Conservation (phyloP, 2,113 vertebrate genomes). For the Gobius niger region DNA sequence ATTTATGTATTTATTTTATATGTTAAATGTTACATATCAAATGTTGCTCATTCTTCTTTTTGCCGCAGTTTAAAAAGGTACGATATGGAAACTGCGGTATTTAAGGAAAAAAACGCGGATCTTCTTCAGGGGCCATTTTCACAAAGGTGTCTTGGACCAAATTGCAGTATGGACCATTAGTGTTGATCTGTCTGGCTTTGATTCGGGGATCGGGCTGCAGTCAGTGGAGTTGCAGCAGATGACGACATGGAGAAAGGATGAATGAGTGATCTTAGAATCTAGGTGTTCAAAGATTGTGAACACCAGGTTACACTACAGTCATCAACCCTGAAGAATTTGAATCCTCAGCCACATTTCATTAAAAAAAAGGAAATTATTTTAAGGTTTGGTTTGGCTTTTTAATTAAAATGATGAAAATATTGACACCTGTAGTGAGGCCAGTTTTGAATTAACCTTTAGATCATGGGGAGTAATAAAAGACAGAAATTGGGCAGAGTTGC, state of each 20-base stretch:
- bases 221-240: neutral
- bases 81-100: slow-evolving; percentile 6
- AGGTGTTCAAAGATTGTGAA: no score
- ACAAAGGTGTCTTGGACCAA: neutral
- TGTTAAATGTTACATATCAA: neutral
- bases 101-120: slow-evolving; percentile 6
- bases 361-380: no score
- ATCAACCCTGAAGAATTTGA: no score
- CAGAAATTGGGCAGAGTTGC: neutral
- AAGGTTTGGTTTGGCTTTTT: no score
- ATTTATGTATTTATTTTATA: neutral
- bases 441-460: neutral
- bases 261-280: no score
- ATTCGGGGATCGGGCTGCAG: neutral
- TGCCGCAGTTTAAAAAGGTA: neutral
- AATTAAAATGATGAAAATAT: no score
- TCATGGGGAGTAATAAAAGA: neutral
- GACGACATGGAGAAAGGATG: neutral
- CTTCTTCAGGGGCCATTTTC: neutral
- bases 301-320: no score
- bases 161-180: neutral
- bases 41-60: slow-evolving; percentile 6
- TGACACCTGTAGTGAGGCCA: neutral
- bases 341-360: no score
- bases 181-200: neutral